Percentiles rank a stretch among this genome's conserved stretches.
These are phyloP conservation scores for Myiopsitta monachus DNA, from an alignment of 2,113 vertebrate genomes.

Conservation along the genomic window DNA sequence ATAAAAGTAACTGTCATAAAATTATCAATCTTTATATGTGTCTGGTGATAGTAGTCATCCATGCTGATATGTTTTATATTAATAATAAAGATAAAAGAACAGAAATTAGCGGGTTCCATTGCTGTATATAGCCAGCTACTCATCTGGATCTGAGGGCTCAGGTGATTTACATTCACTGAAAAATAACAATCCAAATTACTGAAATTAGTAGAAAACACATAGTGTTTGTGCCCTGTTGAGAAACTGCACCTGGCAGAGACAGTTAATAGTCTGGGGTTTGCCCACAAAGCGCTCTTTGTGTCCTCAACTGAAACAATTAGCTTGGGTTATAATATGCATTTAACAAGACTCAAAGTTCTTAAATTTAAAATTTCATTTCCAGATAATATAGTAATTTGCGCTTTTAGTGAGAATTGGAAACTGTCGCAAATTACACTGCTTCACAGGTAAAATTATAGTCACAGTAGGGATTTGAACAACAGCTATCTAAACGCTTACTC, in stretches of 20 bases:
- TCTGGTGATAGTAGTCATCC: neutral
- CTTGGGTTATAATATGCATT: neutral
- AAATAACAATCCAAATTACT: neutral
- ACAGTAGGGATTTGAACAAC: neutral
- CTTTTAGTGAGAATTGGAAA: neutral
- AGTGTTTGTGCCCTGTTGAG: neutral
- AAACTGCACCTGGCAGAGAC: neutral
- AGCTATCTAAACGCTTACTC: neutral
- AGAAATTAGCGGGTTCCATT: neutral
- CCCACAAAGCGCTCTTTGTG: neutral
- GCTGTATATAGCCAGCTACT: neutral
- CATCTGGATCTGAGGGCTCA: neutral
- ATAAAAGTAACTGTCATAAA: neutral
- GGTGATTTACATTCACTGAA: neutral
- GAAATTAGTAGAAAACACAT: slow-evolving; percentile 2
- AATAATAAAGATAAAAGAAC: neutral
- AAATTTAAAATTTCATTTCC: slow-evolving; percentile 2
- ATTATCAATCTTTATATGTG: neutral
- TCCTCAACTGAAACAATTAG: neutral
- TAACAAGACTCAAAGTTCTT: neutral
- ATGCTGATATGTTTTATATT: neutral
- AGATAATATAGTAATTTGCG: neutral
- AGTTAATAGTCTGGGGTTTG: neutral
- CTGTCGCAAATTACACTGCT: neutral
- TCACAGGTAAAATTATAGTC: neutral